Percentiles rank a stretch among this genome's conserved stretches.
These are phyloP conservation scores for Melanotaenia parkinsoni DNA, from an alignment of 2,797 vertebrate species.

Conservation along the genomic window DNA sequence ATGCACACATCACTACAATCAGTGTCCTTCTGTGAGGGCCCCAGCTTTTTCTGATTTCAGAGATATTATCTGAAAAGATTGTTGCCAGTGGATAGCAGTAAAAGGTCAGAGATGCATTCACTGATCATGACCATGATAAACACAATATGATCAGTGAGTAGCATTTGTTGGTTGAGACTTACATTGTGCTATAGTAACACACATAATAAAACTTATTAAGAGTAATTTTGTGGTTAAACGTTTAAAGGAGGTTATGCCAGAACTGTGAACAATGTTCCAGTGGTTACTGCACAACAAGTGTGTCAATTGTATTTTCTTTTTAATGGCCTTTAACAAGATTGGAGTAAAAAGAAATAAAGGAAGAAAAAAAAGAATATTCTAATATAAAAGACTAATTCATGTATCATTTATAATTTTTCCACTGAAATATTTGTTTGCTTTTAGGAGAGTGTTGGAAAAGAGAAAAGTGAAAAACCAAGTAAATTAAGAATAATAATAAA, in stretches of 20 bases:
- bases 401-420: background rate
- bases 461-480: background rate
- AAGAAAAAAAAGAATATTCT: no score
- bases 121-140: constrained; percentile 58
- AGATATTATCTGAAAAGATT: constrained; percentile 77
- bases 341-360: background rate
- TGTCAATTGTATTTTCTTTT: background rate
- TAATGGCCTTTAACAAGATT: background rate
- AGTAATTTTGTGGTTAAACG: background rate
- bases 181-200: background rate
- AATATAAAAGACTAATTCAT: no score
- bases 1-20: constrained; percentile 82
- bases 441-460: background rate
- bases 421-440: no score
- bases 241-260: background rate
- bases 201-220: background rate
- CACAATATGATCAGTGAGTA: constrained; percentile 30
- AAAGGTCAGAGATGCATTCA: constrained; percentile 70
- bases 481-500: background rate
- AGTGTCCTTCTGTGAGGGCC: constrained; percentile 73
- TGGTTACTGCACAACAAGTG: background rate
- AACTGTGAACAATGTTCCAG: background rate
- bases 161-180: constrained; percentile 23
- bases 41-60: constrained; percentile 61
- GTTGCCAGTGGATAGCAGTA: constrained; percentile 70